A percentile compares a stretch with the other conserved stretches of the same genome.
Evolutionary conservation across 2,888 invertebrate species (phyloP).

Genomic region (Choristoneura rosaceana): DNA sequence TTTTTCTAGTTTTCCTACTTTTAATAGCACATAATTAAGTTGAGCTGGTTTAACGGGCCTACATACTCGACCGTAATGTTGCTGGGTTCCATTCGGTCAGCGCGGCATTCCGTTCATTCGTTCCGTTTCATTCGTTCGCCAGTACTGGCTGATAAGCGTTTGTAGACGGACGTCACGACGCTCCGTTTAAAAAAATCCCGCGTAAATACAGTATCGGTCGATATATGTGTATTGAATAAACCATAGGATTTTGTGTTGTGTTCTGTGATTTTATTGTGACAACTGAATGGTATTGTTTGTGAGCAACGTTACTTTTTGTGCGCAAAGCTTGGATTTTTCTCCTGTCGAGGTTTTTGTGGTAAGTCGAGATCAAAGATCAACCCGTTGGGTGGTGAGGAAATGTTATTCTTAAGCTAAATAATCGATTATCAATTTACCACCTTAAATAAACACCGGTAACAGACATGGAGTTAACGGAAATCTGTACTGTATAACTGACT

Average conservation of each 20-base stretch:
- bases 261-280: slow-evolving; percentile 33
- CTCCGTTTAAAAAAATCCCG: slow-evolving; percentile 55
- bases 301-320: slow-evolving; percentile 71
- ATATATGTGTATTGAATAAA: slow-evolving; percentile 48
- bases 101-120: slow-evolving; percentile 60
- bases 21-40: slow-evolving; percentile 39
- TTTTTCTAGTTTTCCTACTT: slow-evolving; percentile 48
- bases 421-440: slow-evolving; percentile 9
- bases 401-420: slow-evolving; percentile 2
- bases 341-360: slow-evolving; percentile 70
- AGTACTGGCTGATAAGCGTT: slow-evolving; percentile 77
- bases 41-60: slow-evolving; percentile 37
- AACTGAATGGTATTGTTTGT: slow-evolving; percentile 65
- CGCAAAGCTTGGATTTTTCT: slow-evolving; percentile 72
- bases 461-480: not conserved
- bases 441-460: slow-evolving; percentile 9
- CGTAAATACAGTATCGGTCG: slow-evolving; percentile 62
- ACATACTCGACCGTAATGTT: slow-evolving; percentile 43
- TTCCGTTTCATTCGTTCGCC: slow-evolving; percentile 58
- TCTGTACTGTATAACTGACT: not conserved
- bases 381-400: slow-evolving; percentile 10
- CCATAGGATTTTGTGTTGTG: slow-evolving; percentile 58
- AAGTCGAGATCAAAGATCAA: slow-evolving; percentile 58
- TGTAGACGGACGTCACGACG: slow-evolving; percentile 54
- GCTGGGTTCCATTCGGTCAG: slow-evolving; percentile 47